Evolutionary conservation across 1,140 invertebrate genomes (phyloP).

Genomic region (Drosophila insularis): DNA sequence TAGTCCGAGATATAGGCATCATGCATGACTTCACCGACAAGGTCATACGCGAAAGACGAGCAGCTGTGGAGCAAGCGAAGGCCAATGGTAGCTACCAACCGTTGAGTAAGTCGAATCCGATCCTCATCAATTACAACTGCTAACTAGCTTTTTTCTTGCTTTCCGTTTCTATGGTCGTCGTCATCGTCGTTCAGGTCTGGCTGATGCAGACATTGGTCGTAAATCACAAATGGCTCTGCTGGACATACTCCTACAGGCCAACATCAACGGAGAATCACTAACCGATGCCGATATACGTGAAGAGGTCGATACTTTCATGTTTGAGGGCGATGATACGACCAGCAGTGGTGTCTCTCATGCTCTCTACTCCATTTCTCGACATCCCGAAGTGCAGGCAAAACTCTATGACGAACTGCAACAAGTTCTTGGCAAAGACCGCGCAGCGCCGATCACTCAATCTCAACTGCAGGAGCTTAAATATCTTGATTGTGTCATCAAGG

Average conservation of each 20-base stretch:
- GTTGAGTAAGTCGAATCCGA: conserved; percentile 46
- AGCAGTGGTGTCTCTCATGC: conserved; percentile 64
- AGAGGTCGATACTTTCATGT: conserved; percentile 91
- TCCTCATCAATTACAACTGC: background rate
- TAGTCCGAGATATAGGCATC: conserved; percentile 59
- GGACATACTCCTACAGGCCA: conserved; percentile 88
- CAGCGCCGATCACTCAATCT: conserved; percentile 67
- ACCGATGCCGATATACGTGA: conserved; percentile 87
- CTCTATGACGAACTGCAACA: conserved; percentile 84
- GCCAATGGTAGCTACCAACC: conserved; percentile 62
- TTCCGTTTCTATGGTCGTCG: too few species aligned
- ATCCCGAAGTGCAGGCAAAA: conserved; percentile 83
- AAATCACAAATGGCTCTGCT: conserved; percentile 89
- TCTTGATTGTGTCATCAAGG: conserved; percentile 84
- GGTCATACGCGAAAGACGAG: conserved; percentile 66
- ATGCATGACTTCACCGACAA: conserved; percentile 74
- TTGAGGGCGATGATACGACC: conserved; percentile 84
- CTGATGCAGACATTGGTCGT: conserved; percentile 70
- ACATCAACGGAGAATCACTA: conserved; percentile 84
- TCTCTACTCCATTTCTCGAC: conserved; percentile 52
- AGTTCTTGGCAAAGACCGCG: conserved; percentile 83
- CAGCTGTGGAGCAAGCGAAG: conserved; percentile 45
- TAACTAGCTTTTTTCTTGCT: background rate
- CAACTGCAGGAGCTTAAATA: conserved; percentile 84
- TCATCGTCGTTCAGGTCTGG: conserved; percentile 40